phyloP scores from a whole-genome alignment of 2,113 vertebrate genomes.

The Hemiprocne comata region DNA sequence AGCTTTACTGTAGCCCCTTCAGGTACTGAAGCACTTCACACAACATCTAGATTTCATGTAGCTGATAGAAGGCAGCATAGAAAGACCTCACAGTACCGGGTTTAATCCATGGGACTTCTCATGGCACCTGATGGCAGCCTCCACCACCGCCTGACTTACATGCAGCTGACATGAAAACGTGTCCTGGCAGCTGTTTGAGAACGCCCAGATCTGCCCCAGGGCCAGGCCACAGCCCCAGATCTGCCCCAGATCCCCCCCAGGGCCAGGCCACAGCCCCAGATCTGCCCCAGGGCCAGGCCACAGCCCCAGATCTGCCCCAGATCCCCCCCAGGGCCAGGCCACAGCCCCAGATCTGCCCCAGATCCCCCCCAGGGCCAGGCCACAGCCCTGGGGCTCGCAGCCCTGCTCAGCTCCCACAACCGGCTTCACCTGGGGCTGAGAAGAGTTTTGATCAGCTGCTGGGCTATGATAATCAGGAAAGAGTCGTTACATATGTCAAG shows the following conservation, averaged over 20 bases:
- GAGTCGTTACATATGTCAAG: fast-evolving
- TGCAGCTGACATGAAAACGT: too few relatives aligned
- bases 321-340: too few relatives aligned
- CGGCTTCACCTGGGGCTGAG: too few relatives aligned
- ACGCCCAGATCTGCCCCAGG: too few relatives aligned
- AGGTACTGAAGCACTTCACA: neutral
- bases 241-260: too few relatives aligned
- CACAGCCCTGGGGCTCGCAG: too few relatives aligned
- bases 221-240: too few relatives aligned
- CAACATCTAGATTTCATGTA: neutral
- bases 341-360: too few relatives aligned
- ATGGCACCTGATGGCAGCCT: neutral
- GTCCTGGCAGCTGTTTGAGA: too few relatives aligned
- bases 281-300: neutral
- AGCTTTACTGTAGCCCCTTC: too few relatives aligned
- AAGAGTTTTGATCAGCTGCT: neutral
- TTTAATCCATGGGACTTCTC: neutral
- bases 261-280: neutral
- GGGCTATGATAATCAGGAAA: fast-evolving
- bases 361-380: too few relatives aligned
- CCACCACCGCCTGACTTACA: fast-evolving
- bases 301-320: neutral
- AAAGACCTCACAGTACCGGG: neutral
- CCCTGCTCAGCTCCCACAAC: too few relatives aligned
- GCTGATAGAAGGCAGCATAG: fast-evolving